Evolutionary conservation across 2,113 vertebrate species (phyloP).

Genomic region (Tenebrosternarchus preto): DNA sequence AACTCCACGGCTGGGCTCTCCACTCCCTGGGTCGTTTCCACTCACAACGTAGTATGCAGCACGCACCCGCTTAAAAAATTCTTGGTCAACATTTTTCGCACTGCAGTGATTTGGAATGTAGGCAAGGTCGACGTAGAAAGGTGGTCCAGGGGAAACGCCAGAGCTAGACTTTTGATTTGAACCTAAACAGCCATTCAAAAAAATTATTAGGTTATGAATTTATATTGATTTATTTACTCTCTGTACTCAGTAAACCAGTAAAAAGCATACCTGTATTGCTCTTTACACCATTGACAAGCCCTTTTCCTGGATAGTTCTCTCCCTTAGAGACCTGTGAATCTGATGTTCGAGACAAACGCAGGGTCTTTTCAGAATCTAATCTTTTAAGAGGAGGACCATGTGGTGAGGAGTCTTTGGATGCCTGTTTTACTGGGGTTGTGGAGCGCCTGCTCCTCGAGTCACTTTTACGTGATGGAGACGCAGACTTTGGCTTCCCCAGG

Average conservation of each 20-base stretch:
- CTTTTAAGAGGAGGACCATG: constrained; percentile 77
- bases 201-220: not conserved
- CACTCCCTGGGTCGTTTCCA: constrained; percentile 89
- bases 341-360: constrained; percentile 71
- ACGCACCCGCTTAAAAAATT: constrained; percentile 93
- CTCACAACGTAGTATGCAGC: constrained; percentile 94
- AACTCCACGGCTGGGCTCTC: constrained; percentile 91
- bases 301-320: constrained; percentile 79
- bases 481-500: constrained; percentile 84
- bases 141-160: constrained; percentile 75
- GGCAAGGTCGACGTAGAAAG: constrained; percentile 94
- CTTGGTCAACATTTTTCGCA: constrained; percentile 93
- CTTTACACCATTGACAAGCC: constrained; percentile 85
- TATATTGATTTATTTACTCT: not conserved
- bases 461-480: constrained; percentile 83
- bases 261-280: constrained; percentile 75
- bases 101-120: constrained; percentile 99
- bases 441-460: constrained; percentile 83
- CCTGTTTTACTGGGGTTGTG: constrained; percentile 83
- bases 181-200: constrained; percentile 51
- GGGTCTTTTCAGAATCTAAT: constrained; percentile 78
- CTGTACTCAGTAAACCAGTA: not conserved
- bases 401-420: constrained; percentile 75
- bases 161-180: constrained; percentile 67
- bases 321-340: constrained; percentile 73